Evolutionary conservation across 2,888 invertebrate genomes (phyloP).

Genomic region (Drosophila subquinaria): DNA sequence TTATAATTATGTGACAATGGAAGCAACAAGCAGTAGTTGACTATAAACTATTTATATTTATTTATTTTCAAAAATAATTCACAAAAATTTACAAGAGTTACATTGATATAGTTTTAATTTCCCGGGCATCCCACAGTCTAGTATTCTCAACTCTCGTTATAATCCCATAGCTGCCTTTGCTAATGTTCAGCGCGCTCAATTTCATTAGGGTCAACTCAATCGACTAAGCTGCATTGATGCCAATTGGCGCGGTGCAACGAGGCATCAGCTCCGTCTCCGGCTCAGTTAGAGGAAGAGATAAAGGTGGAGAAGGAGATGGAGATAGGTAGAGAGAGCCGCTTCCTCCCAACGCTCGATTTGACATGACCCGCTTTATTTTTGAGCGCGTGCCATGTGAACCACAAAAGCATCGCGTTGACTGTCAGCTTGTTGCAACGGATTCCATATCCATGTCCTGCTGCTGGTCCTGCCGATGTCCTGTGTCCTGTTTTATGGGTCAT

Average conservation of each 20-base stretch:
- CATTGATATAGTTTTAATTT: background rate
- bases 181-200: slow-evolving; percentile 39
- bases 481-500: slow-evolving; percentile 75
- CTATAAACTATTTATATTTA: background rate
- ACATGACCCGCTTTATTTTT: slow-evolving; percentile 58
- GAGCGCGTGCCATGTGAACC: slow-evolving; percentile 69
- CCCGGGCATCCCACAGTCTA: background rate
- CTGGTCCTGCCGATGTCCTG: slow-evolving; percentile 2
- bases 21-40: background rate
- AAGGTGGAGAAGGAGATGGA: background rate
- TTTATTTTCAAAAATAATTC: no score
- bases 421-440: slow-evolving; percentile 38
- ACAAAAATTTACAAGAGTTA: no score
- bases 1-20: background rate
- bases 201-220: slow-evolving; percentile 52
- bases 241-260: slow-evolving; percentile 58
- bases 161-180: slow-evolving; percentile 4
- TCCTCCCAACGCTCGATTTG: slow-evolving; percentile 53
- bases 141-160: slow-evolving; percentile 3
- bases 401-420: slow-evolving; percentile 49
- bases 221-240: slow-evolving; percentile 58
- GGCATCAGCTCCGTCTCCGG: slow-evolving; percentile 15
- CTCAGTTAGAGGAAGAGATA: background rate
- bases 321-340: slow-evolving; percentile 2
- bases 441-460: slow-evolving; percentile 12